Conservation (phyloP, 2,888 invertebrate genomes). For the Tenthredo mesomela region DNA sequence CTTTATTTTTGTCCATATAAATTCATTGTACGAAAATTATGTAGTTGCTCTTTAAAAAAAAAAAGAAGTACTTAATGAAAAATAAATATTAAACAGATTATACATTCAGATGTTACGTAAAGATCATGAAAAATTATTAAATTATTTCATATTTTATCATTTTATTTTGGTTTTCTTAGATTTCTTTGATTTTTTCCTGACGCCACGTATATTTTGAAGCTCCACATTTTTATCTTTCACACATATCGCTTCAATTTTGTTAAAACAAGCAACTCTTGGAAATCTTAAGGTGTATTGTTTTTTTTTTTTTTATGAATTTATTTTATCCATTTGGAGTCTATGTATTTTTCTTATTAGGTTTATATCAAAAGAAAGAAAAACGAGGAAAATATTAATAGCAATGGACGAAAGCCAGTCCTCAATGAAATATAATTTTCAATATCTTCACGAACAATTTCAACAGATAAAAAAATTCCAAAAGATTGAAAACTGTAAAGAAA, state of each 20-base stretch:
- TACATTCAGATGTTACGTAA: constrained; percentile 22
- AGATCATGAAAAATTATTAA: not conserved
- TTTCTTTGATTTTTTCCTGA: not conserved
- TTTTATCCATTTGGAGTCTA: not conserved
- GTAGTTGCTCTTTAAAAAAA: constrained; percentile 60
- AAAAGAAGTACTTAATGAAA: constrained; percentile 66
- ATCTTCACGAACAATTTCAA: constrained; percentile 56
- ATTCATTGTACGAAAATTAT: constrained; percentile 57
- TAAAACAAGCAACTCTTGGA: constrained; percentile 19
- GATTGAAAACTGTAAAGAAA: not conserved
- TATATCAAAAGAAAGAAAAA: not conserved
- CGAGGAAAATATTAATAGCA: not conserved
- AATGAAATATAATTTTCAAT: constrained; percentile 44
- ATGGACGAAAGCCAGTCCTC: constrained; percentile 35
- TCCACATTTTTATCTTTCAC: not conserved
- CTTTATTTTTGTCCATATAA: constrained; percentile 49
- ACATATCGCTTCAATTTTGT: not conserved
- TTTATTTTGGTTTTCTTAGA: not conserved
- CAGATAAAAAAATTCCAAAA: constrained; percentile 55
- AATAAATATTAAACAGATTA: constrained; percentile 48
- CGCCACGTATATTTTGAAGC: not conserved
- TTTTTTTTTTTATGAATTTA: not conserved
- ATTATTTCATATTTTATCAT: not conserved
- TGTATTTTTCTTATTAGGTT: not conserved
- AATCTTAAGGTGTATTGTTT: constrained; percentile 5